phyloP scores from a whole-genome alignment of 2,888 invertebrate genomes.

The Corbicula japonica region DNA sequence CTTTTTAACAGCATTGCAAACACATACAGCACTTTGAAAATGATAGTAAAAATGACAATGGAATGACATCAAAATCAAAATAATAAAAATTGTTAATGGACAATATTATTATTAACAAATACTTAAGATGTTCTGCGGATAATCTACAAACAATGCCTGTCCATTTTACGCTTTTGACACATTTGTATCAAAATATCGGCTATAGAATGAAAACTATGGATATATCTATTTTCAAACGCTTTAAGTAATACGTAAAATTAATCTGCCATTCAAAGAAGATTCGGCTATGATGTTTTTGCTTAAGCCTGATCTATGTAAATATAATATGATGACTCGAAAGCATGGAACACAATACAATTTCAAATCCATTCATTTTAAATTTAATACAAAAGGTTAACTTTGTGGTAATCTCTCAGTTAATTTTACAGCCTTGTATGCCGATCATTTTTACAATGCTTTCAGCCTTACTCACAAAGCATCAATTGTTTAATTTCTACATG shows the following conservation, averaged over 20 bases:
- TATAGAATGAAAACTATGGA: slow-evolving; percentile 20
- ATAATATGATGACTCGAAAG: slow-evolving; percentile 31
- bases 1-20: too few relatives aligned
- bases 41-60: slow-evolving; percentile 35
- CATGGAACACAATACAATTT: slow-evolving; percentile 6
- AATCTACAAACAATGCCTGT: slow-evolving; percentile 37
- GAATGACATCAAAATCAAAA: slow-evolving; percentile 39
- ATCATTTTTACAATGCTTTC: not conserved
- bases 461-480: not conserved
- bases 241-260: slow-evolving; percentile 44
- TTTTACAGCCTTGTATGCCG: too few relatives aligned
- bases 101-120: slow-evolving; percentile 42
- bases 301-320: slow-evolving; percentile 30
- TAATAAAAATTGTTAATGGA: slow-evolving; percentile 44
- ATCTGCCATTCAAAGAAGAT: slow-evolving; percentile 21
- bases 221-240: slow-evolving; percentile 31
- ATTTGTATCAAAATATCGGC: slow-evolving; percentile 39
- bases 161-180: slow-evolving; percentile 56
- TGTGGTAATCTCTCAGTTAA: too few relatives aligned
- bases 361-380: slow-evolving; percentile 25
- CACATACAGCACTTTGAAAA: too few relatives aligned
- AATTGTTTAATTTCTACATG: too few relatives aligned
- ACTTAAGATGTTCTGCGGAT: slow-evolving; percentile 49
- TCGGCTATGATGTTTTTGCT: slow-evolving; percentile 33
- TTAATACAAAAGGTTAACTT: slow-evolving; percentile 8